Conservation (phyloP, 1,140 invertebrate genomes). For the Trachymyrmex cornetzi region DNA sequence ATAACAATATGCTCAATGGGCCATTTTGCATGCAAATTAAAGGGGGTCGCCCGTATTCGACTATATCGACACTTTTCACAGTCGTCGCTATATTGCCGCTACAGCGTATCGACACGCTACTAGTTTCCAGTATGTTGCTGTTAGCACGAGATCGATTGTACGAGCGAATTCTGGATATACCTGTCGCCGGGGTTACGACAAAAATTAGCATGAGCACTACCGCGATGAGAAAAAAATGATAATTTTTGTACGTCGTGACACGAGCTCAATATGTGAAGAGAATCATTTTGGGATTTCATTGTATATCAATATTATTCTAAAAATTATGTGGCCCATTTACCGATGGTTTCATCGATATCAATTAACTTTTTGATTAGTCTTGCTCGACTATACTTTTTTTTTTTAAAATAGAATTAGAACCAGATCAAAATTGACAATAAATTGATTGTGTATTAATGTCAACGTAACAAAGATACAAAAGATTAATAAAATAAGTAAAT, state of each 20-base stretch:
- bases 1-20: constrained; percentile 76
- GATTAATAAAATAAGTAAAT: background rate
- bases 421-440: background rate
- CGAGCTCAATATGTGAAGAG: background rate
- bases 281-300: constrained; percentile 6
- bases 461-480: background rate
- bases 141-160: background rate
- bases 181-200: background rate
- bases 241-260: background rate
- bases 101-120: constrained; percentile 2
- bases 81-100: background rate
- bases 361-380: background rate
- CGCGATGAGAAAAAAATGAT: constrained; percentile 6
- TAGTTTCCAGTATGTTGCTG: background rate
- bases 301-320: background rate
- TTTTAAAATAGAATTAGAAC: background rate
- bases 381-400: background rate
- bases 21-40: constrained; percentile 77
- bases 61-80: constrained; percentile 69
- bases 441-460: background rate
- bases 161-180: background rate
- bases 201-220: constrained; percentile 21
- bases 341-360: background rate
- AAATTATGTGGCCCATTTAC: background rate
- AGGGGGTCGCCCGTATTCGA: constrained; percentile 55